Base-by-base conservation (phyloP, 2,797 vertebrate genomes). In the Bucorvus abyssinicus region DNA sequence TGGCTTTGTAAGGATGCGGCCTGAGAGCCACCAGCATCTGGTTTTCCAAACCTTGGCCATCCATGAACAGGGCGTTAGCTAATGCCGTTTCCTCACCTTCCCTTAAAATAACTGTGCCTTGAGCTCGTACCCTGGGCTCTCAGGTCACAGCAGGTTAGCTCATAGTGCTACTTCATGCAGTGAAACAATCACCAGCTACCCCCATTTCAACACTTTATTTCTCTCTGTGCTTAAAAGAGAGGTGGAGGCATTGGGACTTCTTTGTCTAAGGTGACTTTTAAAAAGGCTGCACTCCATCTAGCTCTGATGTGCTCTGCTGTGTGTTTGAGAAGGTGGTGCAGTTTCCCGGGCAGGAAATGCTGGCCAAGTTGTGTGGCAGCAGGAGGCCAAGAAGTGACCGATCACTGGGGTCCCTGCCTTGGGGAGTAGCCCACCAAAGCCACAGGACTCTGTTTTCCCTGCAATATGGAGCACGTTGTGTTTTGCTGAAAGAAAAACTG, bases 391-490 rank as follows among this genome's bases (percentile, higher is more conserved):
- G 44, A 42, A 53, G 50, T n/a, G 42, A 26, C 7, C 0, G 2
- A 6, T 6, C 34, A 73, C 38, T 0, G 0, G 29, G 68, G 29
- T 32, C 6, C 3, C 21, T 65, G 74, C 44, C 23, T 5, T 7
- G 65, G 42, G 73, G 59, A 59, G 53, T 56, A 59, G 75, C 73
- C 32, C 78, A 4, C 20, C 7, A 1, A 42, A 16, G 3, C 29
- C 3, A 1, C 0, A 2, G 53, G 69, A 36, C 59, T 49, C 8
- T 1, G 0, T 15, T n/a, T 56, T 6, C 61, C 49, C 24, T 1
- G 2, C 0, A 0, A 16, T 13, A 6, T 0, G 0, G 22, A 44
- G 50, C 71, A 47, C 10, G 8, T 6, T 1, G 47, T 24, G 45
- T 12, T 29, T 17, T 75, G 45, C 40, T 63, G 45, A 17, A 40